Conservation (phyloP, 2,797 vertebrate species). For the Ceyx erithaca region DNA sequence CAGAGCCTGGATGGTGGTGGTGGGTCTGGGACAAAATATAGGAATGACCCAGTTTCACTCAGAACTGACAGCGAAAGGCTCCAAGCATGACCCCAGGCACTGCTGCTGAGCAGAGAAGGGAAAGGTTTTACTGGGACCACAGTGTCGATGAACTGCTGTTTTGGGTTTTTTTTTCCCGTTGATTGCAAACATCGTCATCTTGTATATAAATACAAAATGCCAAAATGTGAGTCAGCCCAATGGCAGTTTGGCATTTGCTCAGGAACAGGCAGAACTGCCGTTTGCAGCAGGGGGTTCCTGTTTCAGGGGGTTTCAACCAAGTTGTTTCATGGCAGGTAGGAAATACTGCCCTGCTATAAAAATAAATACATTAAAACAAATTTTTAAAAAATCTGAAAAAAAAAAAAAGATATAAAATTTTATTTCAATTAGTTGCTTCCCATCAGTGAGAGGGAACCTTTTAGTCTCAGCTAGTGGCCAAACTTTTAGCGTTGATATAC, state of each 20-base stretch:
- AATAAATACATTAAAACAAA: not conserved
- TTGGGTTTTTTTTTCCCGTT: not conserved
- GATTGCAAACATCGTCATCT: constrained; percentile 15
- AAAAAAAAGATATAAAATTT: too few species aligned
- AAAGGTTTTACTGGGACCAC: not conserved
- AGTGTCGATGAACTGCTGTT: not conserved
- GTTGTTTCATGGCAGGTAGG: not conserved
- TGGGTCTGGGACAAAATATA: fast-evolving
- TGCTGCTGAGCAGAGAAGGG: not conserved
- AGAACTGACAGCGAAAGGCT: fast-evolving
- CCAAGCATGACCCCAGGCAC: fast-evolving
- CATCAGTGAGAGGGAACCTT: not conserved
- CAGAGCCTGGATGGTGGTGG: not conserved
- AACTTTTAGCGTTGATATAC: not conserved
- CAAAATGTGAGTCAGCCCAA: constrained; percentile 43
- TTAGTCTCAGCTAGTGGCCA: not conserved
- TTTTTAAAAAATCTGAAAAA: too few species aligned
- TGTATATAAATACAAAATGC: constrained; percentile 32
- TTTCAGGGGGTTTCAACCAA: not conserved
- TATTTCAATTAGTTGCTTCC: not conserved
- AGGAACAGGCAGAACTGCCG: not conserved
- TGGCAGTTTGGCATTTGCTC: not conserved
- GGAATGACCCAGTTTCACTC: fast-evolving
- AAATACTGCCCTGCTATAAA: not conserved
- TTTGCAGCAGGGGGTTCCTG: not conserved